Base-by-base conservation (phyloP, 2,113 vertebrate genomes). In the Heterotilapia buettikoferi region DNA sequence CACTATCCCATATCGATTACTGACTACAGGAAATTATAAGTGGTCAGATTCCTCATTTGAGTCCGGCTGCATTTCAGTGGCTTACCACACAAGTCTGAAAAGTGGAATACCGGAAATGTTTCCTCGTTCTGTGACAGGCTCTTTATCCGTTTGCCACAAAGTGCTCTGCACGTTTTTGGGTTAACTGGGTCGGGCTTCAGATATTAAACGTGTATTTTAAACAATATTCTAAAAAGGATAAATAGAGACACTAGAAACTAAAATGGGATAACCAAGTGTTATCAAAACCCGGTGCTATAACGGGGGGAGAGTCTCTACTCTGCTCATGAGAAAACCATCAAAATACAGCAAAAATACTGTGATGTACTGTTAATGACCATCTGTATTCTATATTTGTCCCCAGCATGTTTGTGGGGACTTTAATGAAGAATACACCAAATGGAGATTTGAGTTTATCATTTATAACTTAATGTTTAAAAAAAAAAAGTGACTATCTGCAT, bases 311-410 rank as follows among this genome's bases (percentile, higher is more conserved):
- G 56, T 6, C 57, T 31, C 59, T 0, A 6, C 26, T 63, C 31
- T 63, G 18, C 59, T 36, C 12, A 18, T n/a, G 18, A 3, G 0
- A 66, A 38, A 0, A 76, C 0, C 21, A 11, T 0, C 9, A 50
- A 76, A 76, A 29, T 3, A 76, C 71, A 47, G 43, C 26, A 76
- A 3, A 76, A 47, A 47, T 0, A 26, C 40, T 29, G 68, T 0
- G 24, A 47, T 12, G 53, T 26, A 12, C 21, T 24, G 71, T 12
- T 31, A 19, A 47, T 0, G 14, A 7, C 71, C 16, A 11, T 5
- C 16, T 50, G 71, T 10, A 2, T 31, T 47, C 21, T 29, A 6
- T 29, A 47, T 47, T 76, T 29, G 40, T 45, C 68, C 14, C 21
- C 40, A 5, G 40, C 14, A 18, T 29, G 14, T 68, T 40, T 68